Conservation (phyloP, 2,888 invertebrate genomes). For the Ceratothoa steindachneri region DNA sequence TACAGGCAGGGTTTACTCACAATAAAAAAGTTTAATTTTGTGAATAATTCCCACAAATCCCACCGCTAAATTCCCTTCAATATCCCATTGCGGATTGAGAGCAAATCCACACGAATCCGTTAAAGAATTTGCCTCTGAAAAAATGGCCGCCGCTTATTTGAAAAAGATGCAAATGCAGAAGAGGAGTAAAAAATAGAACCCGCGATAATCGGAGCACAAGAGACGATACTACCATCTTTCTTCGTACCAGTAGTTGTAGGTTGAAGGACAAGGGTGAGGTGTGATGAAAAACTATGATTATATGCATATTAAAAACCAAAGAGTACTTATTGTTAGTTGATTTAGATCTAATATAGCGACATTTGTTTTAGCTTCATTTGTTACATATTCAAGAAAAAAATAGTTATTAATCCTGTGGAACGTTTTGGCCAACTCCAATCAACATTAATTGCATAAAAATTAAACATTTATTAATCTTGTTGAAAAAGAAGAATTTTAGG, state of each 20-base stretch:
- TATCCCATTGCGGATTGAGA: conserved; percentile 26
- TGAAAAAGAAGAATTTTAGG: background rate
- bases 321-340: too few species aligned
- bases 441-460: too few species aligned
- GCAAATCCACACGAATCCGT: conserved; percentile 32
- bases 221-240: background rate
- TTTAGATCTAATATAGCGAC: too few species aligned
- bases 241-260: background rate
- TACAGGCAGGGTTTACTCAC: conserved; percentile 38
- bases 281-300: background rate
- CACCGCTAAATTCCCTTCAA: conserved; percentile 22
- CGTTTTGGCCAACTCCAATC: too few species aligned
- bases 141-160: conserved; percentile 5
- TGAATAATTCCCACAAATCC: conserved; percentile 27
- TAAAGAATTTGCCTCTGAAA: conserved; percentile 29
- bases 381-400: too few species aligned
- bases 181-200: too few species aligned
- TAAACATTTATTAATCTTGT: too few species aligned
- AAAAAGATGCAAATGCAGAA: background rate
- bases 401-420: too few species aligned
- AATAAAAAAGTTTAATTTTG: conserved; percentile 32
- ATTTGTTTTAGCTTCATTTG: too few species aligned
- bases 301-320: background rate
- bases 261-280: background rate
- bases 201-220: background rate